Conservation (phyloP, 1,140 invertebrate genomes). For the Zaprionus ornatus region DNA sequence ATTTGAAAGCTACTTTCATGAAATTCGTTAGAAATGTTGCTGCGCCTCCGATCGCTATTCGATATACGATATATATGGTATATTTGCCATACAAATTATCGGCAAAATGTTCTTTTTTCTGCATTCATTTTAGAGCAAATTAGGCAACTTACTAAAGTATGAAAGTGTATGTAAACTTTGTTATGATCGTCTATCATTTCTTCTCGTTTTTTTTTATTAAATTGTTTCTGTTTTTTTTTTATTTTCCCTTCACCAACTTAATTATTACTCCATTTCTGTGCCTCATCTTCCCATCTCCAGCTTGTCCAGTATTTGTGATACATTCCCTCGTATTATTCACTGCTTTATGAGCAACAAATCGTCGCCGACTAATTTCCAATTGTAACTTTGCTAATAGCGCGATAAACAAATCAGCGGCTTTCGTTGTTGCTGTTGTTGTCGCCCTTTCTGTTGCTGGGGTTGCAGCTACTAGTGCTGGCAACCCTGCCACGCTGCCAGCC, state of each 20-base stretch:
- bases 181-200: no score
- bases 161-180: no score
- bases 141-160: no score
- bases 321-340: conserved; percentile 1
- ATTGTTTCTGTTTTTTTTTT: background rate
- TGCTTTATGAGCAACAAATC: conserved; percentile 4
- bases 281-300: background rate
- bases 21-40: no score
- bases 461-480: conserved; percentile 14
- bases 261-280: background rate
- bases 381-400: background rate
- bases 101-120: no score
- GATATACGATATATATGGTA: no score
- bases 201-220: no score
- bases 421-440: background rate
- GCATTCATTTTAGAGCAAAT: no score
- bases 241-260: background rate
- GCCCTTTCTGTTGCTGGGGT: background rate
- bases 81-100: no score
- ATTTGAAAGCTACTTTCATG: no score
- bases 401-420: background rate
- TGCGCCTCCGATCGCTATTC: no score
- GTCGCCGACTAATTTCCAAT: background rate
- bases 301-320: background rate
- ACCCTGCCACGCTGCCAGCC: conserved; percentile 14